Evolutionary conservation across 1,140 invertebrate genomes (phyloP).

Genomic region (Zaprionus tsacasi): DNA sequence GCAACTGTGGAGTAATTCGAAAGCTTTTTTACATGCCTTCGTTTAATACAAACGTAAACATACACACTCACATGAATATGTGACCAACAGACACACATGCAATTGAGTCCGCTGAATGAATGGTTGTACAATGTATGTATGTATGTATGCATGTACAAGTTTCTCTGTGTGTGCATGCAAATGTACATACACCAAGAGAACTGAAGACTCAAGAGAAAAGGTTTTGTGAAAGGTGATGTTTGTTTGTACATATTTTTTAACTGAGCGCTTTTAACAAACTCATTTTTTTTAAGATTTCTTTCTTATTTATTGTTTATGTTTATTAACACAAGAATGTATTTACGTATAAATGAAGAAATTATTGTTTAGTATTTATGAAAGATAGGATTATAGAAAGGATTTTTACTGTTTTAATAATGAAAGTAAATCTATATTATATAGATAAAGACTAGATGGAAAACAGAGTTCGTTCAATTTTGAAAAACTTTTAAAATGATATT

Average conservation of each 20-base stretch:
- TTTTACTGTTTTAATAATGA: too few species aligned
- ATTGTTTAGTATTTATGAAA: too few species aligned
- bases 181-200: conserved; percentile 42
- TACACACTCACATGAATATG: conserved; percentile 21
- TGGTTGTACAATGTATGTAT: neutral
- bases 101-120: neutral
- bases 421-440: too few species aligned
- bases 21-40: conserved; percentile 67
- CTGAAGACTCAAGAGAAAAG: conserved; percentile 64
- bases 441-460: too few species aligned
- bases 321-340: conserved; percentile 19
- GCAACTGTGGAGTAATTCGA: conserved; percentile 47
- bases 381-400: too few species aligned
- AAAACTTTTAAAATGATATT: too few species aligned
- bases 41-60: conserved; percentile 33
- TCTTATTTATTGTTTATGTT: conserved; percentile 44
- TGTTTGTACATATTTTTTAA: conserved; percentile 49
- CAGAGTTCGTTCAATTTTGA: too few species aligned
- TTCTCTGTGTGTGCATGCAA: conserved; percentile 1
- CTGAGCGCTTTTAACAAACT: conserved; percentile 60
- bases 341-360: too few species aligned
- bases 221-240: conserved; percentile 80
- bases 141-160: neutral
- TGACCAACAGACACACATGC: neutral
- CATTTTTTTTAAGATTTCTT: conserved; percentile 24